phyloP scores from a whole-genome alignment of 2,113 vertebrate genomes.

The Campylomormyrus numenius region DNA sequence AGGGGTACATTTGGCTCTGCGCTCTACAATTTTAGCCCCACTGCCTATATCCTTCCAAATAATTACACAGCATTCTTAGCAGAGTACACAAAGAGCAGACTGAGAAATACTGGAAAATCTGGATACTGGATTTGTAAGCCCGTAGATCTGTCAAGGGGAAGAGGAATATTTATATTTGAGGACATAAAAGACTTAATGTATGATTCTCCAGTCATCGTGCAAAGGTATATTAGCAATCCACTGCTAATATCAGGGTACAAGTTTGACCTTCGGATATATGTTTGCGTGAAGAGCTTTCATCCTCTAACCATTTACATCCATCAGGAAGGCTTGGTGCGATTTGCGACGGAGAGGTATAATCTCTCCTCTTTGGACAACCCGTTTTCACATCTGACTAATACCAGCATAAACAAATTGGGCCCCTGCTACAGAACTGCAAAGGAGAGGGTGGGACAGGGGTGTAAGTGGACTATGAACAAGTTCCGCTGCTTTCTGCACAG shows the following conservation, averaged over 20 bases:
- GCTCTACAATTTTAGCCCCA: constrained; percentile 64
- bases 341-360: constrained; percentile 70
- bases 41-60: constrained; percentile 63
- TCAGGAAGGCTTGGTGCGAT: constrained; percentile 66
- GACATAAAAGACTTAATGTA: constrained; percentile 65
- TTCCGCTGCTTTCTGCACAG: constrained; percentile 63
- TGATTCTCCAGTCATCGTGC: constrained; percentile 57
- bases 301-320: constrained; percentile 68
- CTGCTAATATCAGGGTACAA: constrained; percentile 73
- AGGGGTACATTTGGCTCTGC: constrained; percentile 51
- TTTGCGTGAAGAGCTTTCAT: constrained; percentile 67
- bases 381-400: constrained; percentile 71
- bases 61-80: constrained; percentile 64
- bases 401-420: constrained; percentile 69
- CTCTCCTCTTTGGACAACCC: constrained; percentile 56
- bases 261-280: constrained; percentile 70
- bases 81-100: constrained; percentile 53
- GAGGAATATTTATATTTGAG: constrained; percentile 69
- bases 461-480: constrained; percentile 71
- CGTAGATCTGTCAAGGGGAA: constrained; percentile 61
- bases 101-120: constrained; percentile 19
- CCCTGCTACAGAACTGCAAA: constrained; percentile 60
- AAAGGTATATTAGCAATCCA: constrained; percentile 66
- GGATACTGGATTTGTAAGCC: constrained; percentile 74
- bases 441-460: constrained; percentile 59